Evolutionary conservation across 2,888 invertebrate species (phyloP), one percentile per base, ranked within the genome.

Genomic region (Cryptosula pallasiana): DNA sequence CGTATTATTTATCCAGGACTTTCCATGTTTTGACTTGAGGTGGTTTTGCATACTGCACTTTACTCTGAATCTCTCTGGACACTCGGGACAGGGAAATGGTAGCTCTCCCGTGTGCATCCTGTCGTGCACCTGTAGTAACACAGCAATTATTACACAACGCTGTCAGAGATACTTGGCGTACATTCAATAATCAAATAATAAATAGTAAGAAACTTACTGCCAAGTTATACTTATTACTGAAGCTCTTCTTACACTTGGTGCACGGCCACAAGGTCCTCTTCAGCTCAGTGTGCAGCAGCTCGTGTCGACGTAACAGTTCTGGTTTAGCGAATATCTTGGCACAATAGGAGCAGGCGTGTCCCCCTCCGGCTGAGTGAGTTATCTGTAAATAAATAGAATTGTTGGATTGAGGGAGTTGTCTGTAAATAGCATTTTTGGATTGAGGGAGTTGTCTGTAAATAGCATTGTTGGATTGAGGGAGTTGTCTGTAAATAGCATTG

Each of bases 91-190:
- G n/a, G 63, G 63, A n/a, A 63, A 63, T 5, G 63, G 63, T 5
- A 63, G 32, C 63, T 63, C 63, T 32, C 63, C 63, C 3, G 63
- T 63, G n/a, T 63, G 63, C 63, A 63, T 63, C n/a, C 63, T 63
- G 34, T 63, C 63, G 34, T 63, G 63, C 2, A 63, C 63, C 63
- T 63, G 23, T 45, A 45, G 20, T 20, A 20, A 45, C 5, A 20
- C 5, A 20, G 5, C 45, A 45, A 45, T 20, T 45, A 20, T 45
- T 45, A 45, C 20, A 13, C 45, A 45, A 13, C 45, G 20, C n/a
- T n/a, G n/a, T n/a, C n/a, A n/a, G n/a, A n/a, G n/a, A n/a, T n/a
- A n/a, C n/a, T n/a, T n/a, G n/a, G n/a, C n/a, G n/a, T n/a, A n/a
- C n/a, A n/a, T n/a, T n/a, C n/a, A n/a, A n/a, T n/a, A n/a, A n/a